A percentile compares a stretch with the other conserved stretches of the same genome.
phyloP scores from a whole-genome alignment of 2,888 invertebrate species.

The Leucophenga montana region DNA sequence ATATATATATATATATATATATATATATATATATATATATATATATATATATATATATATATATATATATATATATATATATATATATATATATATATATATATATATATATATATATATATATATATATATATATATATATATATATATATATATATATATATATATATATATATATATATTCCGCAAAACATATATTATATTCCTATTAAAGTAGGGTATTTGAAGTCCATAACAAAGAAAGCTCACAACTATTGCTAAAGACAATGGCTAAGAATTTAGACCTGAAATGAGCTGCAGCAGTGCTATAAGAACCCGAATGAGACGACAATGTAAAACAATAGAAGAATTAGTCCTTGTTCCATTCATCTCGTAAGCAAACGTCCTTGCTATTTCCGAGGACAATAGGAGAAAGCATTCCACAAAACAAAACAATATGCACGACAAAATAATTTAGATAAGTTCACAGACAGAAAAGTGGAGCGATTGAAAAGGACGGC shows the following conservation, averaged over 20 bases:
- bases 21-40: no score
- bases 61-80: no score
- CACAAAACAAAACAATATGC: conserved; percentile 66
- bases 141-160: no score
- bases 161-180: no score
- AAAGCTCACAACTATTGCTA: conserved; percentile 42
- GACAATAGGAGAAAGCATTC: conserved; percentile 1
- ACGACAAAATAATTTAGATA: conserved; percentile 67
- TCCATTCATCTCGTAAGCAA: neutral
- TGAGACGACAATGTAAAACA: conserved; percentile 1
- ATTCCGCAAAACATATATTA: no score
- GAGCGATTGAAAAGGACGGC: no score
- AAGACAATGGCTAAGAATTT: conserved; percentile 50
- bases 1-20: no score
- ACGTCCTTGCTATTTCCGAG: no score
- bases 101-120: no score
- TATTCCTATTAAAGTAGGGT: neutral
- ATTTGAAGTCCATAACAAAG: neutral
- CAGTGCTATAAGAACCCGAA: neutral
- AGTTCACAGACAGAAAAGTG: conserved; percentile 44
- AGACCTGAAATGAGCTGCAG: neutral
- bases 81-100: no score
- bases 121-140: no score
- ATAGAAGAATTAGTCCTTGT: conserved; percentile 12
- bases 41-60: no score